These are phyloP conservation scores for Drosophila nigromelanica DNA, from an alignment of 1,140 invertebrate species.

Conservation along the genomic window DNA sequence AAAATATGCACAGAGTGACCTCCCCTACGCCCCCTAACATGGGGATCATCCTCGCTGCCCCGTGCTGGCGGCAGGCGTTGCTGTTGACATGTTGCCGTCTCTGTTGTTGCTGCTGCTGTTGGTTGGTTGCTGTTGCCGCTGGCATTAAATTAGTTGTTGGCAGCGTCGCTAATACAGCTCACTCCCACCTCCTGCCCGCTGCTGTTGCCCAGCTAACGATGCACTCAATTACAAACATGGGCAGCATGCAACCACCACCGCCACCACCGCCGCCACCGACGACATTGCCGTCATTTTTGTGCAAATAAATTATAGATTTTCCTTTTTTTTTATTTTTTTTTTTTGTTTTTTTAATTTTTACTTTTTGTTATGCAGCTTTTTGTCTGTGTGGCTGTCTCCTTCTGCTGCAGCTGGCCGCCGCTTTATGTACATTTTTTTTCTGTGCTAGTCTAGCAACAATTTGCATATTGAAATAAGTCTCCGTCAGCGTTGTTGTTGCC, in stretches of 20 bases:
- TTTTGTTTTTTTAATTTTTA: slow-evolving; percentile 45
- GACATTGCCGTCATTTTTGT: slow-evolving; percentile 48
- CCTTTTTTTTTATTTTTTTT: slow-evolving; percentile 45
- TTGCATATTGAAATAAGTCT: slow-evolving; percentile 56
- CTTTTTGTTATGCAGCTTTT: slow-evolving; percentile 22
- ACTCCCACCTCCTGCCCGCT: slow-evolving; percentile 19
- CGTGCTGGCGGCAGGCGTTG: slow-evolving; percentile 67
- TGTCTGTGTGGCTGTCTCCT: slow-evolving; percentile 36
- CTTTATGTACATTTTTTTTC: slow-evolving; percentile 41
- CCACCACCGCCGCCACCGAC: slow-evolving; percentile 51
- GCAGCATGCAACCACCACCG: slow-evolving; percentile 37
- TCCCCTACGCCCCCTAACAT: background rate
- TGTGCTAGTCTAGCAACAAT: slow-evolving; percentile 47
- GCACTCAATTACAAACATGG: slow-evolving; percentile 72
- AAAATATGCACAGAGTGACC: slow-evolving; percentile 62
- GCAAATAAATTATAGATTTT: slow-evolving; percentile 76
- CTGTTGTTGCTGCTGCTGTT: slow-evolving; percentile 36
- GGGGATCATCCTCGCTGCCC: slow-evolving; percentile 37
- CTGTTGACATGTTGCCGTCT: slow-evolving; percentile 75
- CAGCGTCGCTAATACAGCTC: slow-evolving; percentile 62
- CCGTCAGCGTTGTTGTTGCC: slow-evolving; percentile 36
- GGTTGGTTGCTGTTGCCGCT: slow-evolving; percentile 49
- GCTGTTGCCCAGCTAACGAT: slow-evolving; percentile 63
- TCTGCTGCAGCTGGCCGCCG: slow-evolving; percentile 32
- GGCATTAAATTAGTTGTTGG: slow-evolving; percentile 80